A percentile compares a stretch with the other conserved stretches of the same genome.
phyloP scores from a whole-genome alignment of 2,888 invertebrate genomes.

The Pherbina coryleti region DNA sequence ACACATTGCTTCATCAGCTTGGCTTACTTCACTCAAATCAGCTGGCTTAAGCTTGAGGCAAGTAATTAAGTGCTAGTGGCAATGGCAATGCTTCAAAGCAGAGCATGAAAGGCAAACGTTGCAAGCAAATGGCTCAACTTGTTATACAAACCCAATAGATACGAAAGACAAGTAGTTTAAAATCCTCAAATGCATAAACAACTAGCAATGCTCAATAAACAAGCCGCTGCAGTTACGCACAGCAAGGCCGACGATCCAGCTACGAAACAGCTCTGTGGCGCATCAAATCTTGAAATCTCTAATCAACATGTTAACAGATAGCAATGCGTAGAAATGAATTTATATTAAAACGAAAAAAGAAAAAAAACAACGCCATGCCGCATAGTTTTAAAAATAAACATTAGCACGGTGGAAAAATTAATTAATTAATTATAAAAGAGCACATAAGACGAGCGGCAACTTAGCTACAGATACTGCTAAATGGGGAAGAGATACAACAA shows the following conservation, averaged over 20 bases:
- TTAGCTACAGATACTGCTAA: not conserved
- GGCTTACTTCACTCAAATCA: too few relatives aligned
- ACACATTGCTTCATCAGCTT: too few relatives aligned
- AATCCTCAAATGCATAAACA: not conserved
- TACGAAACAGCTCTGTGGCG: too few relatives aligned
- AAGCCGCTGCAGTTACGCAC: too few relatives aligned
- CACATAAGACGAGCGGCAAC: slow-evolving; percentile 17
- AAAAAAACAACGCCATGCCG: slow-evolving; percentile 31
- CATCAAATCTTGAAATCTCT: slow-evolving; percentile 22
- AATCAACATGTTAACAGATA: slow-evolving; percentile 43
- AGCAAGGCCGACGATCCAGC: too few relatives aligned
- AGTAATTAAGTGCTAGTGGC: too few relatives aligned
- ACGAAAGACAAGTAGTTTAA: too few relatives aligned
- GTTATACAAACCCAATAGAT: too few relatives aligned
- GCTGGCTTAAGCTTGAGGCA: too few relatives aligned
- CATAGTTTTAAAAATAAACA: slow-evolving; percentile 22
- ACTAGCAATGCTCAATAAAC: not conserved
- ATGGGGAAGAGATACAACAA: not conserved
- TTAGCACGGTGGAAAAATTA: slow-evolving; percentile 44
- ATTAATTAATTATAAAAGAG: slow-evolving; percentile 41
- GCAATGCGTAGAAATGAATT: slow-evolving; percentile 27
- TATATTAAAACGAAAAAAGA: not conserved
- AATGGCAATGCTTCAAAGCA: too few relatives aligned
- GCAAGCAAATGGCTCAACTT: too few relatives aligned
- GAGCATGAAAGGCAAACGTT: too few relatives aligned